Evolutionary conservation across 2,888 invertebrate species (phyloP).

Genomic region (Cataglyphis rosenhaueri): DNA sequence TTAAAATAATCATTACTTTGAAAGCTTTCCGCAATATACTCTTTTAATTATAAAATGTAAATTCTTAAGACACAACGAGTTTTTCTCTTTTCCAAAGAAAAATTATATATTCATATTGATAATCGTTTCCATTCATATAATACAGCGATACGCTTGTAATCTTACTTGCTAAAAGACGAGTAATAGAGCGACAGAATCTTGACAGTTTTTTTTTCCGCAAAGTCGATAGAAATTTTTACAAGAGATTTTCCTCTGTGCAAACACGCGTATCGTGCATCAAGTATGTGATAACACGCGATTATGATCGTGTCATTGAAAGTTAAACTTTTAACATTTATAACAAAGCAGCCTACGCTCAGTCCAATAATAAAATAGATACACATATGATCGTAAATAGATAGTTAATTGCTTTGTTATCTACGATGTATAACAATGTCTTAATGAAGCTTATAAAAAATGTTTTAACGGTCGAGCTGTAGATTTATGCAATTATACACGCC

Average conservation of each 20-base stretch:
- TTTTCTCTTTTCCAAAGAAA: constrained; percentile 12
- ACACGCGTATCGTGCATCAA: neutral
- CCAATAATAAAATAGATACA: constrained; percentile 12
- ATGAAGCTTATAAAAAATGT: neutral
- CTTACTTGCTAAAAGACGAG: constrained; percentile 3
- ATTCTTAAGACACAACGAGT: constrained; percentile 6
- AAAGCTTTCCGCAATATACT: neutral
- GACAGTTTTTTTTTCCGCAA: neutral
- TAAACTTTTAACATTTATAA: constrained; percentile 50
- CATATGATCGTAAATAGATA: constrained; percentile 27
- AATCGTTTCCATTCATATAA: constrained; percentile 15
- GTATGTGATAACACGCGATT: neutral
- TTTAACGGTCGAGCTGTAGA: neutral
- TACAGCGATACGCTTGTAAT: neutral
- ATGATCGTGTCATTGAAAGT: neutral
- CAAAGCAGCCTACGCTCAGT: constrained; percentile 27
- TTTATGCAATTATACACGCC: neutral
- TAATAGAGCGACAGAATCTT: neutral
- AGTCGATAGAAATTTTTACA: neutral
- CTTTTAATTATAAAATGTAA: constrained; percentile 45
- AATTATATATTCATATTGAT: neutral
- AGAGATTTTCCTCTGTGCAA: neutral
- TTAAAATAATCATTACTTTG: constrained; percentile 14
- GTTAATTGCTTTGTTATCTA: constrained; percentile 26
- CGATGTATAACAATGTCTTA: neutral